phyloP scores from a whole-genome alignment of 2,113 vertebrate species.

The Misgurnus mizolepis region DNA sequence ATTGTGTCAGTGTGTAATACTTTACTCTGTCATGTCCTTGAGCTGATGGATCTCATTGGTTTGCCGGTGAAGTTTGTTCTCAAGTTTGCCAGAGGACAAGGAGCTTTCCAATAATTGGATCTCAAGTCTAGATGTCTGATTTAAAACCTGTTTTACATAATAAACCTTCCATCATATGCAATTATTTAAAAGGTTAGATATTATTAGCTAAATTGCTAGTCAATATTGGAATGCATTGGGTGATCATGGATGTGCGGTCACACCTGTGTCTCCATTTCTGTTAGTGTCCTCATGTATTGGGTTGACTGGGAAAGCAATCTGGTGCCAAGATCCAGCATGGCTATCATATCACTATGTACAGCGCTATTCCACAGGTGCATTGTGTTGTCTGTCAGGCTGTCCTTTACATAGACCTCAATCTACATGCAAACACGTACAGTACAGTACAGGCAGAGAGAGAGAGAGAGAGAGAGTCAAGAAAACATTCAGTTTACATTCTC shows the following conservation, averaged over 20 bases:
- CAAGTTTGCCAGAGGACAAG: constrained; percentile 82
- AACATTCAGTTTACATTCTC: too few relatives aligned
- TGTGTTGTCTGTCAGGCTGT: constrained; percentile 84
- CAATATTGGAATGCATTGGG: background rate
- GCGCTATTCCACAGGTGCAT: constrained; percentile 82
- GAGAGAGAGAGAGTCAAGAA: too few relatives aligned
- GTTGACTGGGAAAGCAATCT: constrained; percentile 83
- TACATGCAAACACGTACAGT: constrained; percentile 54
- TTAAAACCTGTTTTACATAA: constrained; percentile 75
- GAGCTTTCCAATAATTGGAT: constrained; percentile 86
- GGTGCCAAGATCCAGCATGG: constrained; percentile 85
- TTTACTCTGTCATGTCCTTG: constrained; percentile 82
- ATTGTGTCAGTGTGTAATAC: background rate
- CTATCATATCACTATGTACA: constrained; percentile 82
- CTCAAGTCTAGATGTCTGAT: constrained; percentile 71
- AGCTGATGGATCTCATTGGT: constrained; percentile 84
- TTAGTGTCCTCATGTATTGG: constrained; percentile 84
- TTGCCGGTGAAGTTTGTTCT: constrained; percentile 83
- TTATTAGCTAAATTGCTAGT: too few relatives aligned
- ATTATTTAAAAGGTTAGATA: too few relatives aligned
- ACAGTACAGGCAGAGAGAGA: background rate
- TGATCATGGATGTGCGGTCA: background rate
- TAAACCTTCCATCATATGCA: background rate
- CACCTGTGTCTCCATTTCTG: constrained; percentile 87
- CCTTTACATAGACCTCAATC: constrained; percentile 86